Percentiles rank a stretch among this genome's conserved stretches.
These are phyloP conservation scores for Monarcha castaneiventris DNA, from an alignment of 2,113 vertebrate genomes.

Conservation along the genomic window DNA sequence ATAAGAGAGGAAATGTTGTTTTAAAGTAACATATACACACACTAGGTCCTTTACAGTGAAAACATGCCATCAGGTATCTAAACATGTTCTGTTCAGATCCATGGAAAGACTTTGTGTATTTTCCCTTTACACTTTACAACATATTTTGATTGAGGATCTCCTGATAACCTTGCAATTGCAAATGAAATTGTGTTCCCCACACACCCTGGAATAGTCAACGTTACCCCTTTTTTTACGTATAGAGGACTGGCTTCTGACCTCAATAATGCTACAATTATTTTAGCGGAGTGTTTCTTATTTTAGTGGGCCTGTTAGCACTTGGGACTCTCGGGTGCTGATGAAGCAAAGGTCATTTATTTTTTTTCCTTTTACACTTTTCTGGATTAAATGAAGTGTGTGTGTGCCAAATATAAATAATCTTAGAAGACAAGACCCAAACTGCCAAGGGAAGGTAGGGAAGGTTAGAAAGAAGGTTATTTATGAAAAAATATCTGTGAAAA, in stretches of 20 bases:
- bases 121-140: neutral
- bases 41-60: neutral
- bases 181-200: neutral
- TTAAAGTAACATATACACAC: neutral
- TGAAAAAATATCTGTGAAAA: neutral
- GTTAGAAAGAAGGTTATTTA: neutral
- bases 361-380: neutral
- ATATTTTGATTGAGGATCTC: neutral
- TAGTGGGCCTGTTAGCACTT: neutral
- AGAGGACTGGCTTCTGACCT: neutral
- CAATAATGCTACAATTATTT: neutral
- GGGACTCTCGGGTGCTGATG: neutral
- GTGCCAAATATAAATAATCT: neutral
- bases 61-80: neutral
- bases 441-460: neutral
- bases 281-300: neutral
- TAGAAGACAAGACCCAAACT: neutral
- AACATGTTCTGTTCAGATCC: neutral
- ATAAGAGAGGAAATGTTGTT: neutral
- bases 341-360: neutral
- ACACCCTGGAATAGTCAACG: fast-evolving
- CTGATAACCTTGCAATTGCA: neutral
- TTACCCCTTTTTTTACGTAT: neutral
- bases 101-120: neutral
- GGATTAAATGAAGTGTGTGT: neutral